Evolutionary conservation across 2,797 vertebrate genomes (phyloP).

Genomic region (Astyanax mexicanus): DNA sequence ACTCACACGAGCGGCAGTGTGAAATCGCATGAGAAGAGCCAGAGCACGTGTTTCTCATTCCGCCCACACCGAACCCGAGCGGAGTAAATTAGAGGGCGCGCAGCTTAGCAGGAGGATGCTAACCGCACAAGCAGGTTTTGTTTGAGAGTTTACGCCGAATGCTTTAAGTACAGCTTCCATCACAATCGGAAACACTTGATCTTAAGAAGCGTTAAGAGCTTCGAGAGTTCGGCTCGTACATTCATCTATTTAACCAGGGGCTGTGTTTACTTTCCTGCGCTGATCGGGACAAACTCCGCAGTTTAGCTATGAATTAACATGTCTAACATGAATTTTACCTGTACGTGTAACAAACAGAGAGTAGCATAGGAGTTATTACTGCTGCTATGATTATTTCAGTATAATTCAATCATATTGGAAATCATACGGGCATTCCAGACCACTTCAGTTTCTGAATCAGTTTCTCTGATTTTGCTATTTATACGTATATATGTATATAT

Average conservation of each 20-base stretch:
- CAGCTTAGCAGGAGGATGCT: conserved; percentile 1
- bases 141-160: conserved; percentile 4
- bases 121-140: neutral
- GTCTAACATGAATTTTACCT: neutral
- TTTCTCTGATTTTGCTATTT: no score
- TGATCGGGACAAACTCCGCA: no score
- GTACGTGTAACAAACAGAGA: no score
- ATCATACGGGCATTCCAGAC: no score
- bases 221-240: conserved; percentile 33
- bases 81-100: conserved; percentile 18
- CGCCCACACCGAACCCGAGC: neutral
- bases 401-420: no score
- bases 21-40: conserved; percentile 18
- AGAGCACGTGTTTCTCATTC: conserved; percentile 1
- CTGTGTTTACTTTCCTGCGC: conserved; percentile 7
- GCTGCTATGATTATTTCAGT: no score
- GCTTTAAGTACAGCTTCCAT: conserved; percentile 3
- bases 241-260: conserved; percentile 4
- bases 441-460: no score
- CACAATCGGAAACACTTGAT: conserved; percentile 9
- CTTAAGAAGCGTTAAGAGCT: conserved; percentile 27
- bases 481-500: no score
- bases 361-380: no score
- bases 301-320: neutral
- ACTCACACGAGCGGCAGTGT: conserved; percentile 12